Evolutionary conservation across 1,140 invertebrate species (phyloP).

Genomic region (Drosophila biarmipes): DNA sequence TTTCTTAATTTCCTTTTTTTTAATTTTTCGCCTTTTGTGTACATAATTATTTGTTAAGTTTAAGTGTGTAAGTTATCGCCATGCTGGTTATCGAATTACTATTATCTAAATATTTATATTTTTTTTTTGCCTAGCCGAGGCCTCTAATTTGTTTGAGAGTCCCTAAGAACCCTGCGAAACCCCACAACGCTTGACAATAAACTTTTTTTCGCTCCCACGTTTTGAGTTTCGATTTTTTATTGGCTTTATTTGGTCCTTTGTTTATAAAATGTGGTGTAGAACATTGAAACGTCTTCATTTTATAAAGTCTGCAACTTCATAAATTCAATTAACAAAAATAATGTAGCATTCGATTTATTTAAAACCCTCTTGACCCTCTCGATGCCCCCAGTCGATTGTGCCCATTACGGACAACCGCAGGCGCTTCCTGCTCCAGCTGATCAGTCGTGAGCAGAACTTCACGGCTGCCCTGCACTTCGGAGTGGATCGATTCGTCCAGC

Average conservation of each 20-base stretch:
- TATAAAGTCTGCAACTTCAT: no score
- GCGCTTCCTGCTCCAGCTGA: slow-evolving; percentile 87
- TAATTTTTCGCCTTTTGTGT: slow-evolving; percentile 35
- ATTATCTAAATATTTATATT: slow-evolving; percentile 11
- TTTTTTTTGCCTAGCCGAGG: slow-evolving; percentile 31
- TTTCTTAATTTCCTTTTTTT: slow-evolving; percentile 19
- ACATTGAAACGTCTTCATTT: neutral
- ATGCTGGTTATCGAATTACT: slow-evolving; percentile 15
- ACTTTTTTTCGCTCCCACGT: slow-evolving; percentile 61
- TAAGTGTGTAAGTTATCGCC: slow-evolving; percentile 40
- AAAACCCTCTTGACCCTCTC: slow-evolving; percentile 6
- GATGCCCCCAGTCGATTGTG: slow-evolving; percentile 67
- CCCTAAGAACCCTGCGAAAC: neutral
- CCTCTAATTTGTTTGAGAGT: slow-evolving; percentile 21
- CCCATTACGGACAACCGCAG: slow-evolving; percentile 85
- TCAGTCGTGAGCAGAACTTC: slow-evolving; percentile 90
- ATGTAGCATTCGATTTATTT: no score
- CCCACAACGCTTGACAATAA: slow-evolving; percentile 66
- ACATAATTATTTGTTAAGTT: slow-evolving; percentile 64
- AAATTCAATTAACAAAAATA: no score
- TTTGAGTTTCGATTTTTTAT: slow-evolving; percentile 25
- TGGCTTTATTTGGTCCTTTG: neutral
- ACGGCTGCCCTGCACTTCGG: slow-evolving; percentile 90
- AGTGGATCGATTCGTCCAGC: slow-evolving; percentile 89
- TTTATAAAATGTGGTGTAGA: no score